Percentiles rank a stretch among this genome's conserved stretches.
Conservation (phyloP, 2,797 vertebrate species). For the Periparus ater region DNA sequence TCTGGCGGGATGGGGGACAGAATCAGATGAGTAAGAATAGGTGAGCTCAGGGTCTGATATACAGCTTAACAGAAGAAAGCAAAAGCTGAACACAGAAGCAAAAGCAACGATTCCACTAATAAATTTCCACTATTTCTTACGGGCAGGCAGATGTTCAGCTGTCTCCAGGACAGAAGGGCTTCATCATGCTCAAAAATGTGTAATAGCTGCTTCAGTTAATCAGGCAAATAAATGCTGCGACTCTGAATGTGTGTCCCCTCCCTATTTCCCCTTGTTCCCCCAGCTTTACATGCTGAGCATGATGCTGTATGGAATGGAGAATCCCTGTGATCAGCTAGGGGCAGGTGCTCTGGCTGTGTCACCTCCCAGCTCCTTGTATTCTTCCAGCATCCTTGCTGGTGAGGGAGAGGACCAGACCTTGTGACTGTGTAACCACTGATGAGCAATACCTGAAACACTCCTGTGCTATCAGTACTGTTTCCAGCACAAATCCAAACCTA, state of each 20-base stretch:
- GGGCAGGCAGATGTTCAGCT: neutral
- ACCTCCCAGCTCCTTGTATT: neutral
- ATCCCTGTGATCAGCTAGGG: no score
- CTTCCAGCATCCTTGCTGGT: neutral
- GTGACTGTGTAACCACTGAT: neutral
- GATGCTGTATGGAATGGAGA: neutral
- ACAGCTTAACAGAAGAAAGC: neutral
- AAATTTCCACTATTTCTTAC: neutral
- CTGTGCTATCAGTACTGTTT: rapidly evolving
- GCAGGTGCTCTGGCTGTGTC: neutral
- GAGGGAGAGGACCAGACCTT: neutral
- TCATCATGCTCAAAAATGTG: rapidly evolving
- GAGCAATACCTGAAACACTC: neutral
- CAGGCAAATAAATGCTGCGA: neutral
- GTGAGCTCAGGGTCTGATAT: neutral
- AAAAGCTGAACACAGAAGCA: neutral
- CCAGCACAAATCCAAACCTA: neutral
- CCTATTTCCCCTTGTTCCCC: neutral
- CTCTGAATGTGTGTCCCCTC: neutral
- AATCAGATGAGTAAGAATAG: neutral
- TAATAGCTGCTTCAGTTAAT: neutral
- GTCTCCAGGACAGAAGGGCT: neutral
- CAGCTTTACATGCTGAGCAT: neutral
- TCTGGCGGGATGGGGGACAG: neutral
- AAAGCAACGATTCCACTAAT: neutral